These are phyloP conservation scores for Pterois miles DNA, from an alignment of 2,797 vertebrate species.

Conservation along the genomic window DNA sequence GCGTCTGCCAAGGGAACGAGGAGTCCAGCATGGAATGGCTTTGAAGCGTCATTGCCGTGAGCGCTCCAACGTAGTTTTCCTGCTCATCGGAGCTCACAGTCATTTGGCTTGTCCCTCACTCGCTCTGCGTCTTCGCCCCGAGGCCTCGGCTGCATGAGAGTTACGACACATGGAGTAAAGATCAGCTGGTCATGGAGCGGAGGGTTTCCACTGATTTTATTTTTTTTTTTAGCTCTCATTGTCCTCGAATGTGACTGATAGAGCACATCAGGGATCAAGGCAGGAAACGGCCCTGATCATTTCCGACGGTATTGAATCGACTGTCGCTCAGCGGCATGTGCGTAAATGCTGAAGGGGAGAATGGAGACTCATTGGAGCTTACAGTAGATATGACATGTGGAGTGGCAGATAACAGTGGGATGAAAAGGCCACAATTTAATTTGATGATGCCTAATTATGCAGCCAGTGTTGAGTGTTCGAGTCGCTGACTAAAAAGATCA, in stretches of 20 bases:
- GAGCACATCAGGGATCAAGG: background rate
- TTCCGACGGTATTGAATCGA: conserved; percentile 19
- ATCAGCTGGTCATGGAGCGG: conserved; percentile 54
- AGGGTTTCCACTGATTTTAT: conserved; percentile 1
- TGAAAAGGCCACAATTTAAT: conserved; percentile 52
- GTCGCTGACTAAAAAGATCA: conserved; percentile 22
- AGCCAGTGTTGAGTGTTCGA: conserved; percentile 20
- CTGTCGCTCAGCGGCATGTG: conserved; percentile 35
- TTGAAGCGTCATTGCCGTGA: conserved; percentile 61
- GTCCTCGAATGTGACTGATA: conserved; percentile 25
- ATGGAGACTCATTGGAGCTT: conserved; percentile 20
- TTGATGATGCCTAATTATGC: conserved; percentile 47
- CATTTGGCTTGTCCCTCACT: conserved; percentile 26
- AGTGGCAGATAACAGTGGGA: conserved; percentile 41
- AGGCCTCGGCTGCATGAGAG: conserved; percentile 35
- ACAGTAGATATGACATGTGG: conserved; percentile 24
- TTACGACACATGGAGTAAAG: conserved; percentile 45
- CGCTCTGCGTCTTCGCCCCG: conserved; percentile 8
- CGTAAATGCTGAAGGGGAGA: conserved; percentile 1
- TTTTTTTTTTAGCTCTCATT: conserved; percentile 1
- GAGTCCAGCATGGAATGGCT: conserved; percentile 63
- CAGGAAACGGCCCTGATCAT: conserved; percentile 40
- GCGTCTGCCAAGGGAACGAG: conserved; percentile 60
- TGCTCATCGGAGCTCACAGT: conserved; percentile 58
- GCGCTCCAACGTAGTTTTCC: conserved; percentile 45